Percentiles rank a stretch among this genome's conserved stretches.
These are phyloP conservation scores for Globodera rostochiensis DNA, from an alignment of 1,140 invertebrate species.

Conservation along the genomic window DNA sequence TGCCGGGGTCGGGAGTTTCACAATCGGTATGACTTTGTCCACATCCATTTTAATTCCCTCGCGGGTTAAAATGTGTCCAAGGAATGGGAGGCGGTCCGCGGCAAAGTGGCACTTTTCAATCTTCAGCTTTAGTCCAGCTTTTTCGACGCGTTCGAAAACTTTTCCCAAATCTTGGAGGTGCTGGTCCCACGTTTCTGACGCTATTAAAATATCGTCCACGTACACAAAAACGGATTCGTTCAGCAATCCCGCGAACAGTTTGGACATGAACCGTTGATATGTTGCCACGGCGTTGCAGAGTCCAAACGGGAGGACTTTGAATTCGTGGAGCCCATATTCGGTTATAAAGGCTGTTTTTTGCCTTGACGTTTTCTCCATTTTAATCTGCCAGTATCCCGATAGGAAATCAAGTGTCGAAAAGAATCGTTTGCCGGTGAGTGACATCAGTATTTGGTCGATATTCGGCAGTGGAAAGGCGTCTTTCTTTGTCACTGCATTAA, in stretches of 20 bases:
- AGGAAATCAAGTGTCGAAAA: conserved; percentile 65
- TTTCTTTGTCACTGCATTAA: conserved; percentile 67
- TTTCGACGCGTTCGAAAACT: too few species aligned
- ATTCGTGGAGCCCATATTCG: conserved; percentile 64
- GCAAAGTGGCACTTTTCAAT: too few species aligned
- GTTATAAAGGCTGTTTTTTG: conserved; percentile 46
- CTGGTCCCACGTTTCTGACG: neutral
- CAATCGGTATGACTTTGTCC: conserved; percentile 11
- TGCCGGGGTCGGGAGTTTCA: neutral
- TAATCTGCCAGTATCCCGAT: conserved; percentile 45
- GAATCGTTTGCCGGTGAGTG: conserved; percentile 51
- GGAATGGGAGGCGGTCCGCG: neutral
- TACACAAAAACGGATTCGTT: conserved; percentile 9
- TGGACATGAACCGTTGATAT: conserved; percentile 70
- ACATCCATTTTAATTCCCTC: neutral
- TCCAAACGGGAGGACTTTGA: conserved; percentile 67
- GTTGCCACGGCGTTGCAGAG: conserved; percentile 66
- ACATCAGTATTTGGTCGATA: conserved; percentile 68
- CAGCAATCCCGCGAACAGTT: neutral
- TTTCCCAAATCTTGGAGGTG: neutral
- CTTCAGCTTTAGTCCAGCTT: too few species aligned
- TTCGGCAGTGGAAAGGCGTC: conserved; percentile 70
- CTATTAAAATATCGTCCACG: conserved; percentile 8
- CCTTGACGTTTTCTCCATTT: conserved; percentile 17
- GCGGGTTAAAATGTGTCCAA: neutral